Evolutionary conservation across 2,888 invertebrate genomes (phyloP).

Genomic region (Aphrophora alni): DNA sequence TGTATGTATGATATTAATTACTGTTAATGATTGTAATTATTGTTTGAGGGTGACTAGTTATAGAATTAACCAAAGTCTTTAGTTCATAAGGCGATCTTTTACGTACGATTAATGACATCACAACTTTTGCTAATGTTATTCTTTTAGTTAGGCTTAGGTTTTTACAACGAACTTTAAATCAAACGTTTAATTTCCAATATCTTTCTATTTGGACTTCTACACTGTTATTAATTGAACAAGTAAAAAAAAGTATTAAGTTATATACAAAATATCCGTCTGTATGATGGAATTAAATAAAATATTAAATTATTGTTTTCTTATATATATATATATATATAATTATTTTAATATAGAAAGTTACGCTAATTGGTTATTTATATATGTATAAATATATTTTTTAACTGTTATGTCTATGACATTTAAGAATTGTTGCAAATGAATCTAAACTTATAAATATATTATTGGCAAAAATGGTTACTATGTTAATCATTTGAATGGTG

Average conservation of each 20-base stretch:
- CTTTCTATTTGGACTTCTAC: neutral
- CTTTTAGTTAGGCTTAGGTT: neutral
- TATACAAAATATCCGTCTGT: neutral
- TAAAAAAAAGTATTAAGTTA: neutral
- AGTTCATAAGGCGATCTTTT: conserved; percentile 2
- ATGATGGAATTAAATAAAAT: neutral
- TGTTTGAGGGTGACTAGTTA: conserved; percentile 22
- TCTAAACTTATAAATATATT: neutral
- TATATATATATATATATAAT: no score
- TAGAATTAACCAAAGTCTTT: conserved; percentile 34
- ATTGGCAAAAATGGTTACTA: neutral
- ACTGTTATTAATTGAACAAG: neutral
- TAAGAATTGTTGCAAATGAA: neutral
- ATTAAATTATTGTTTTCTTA: neutral
- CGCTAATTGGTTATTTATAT: neutral
- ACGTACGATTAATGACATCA: neutral
- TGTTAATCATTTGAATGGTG: neutral
- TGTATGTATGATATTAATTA: neutral
- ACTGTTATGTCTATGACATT: neutral
- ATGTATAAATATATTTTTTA: neutral
- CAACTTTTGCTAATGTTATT: neutral
- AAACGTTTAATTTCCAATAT: neutral
- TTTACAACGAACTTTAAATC: neutral
- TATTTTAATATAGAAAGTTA: neutral
- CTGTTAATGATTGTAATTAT: conserved; percentile 27